These are phyloP conservation scores for Rhagonycha lutea DNA, from an alignment of 2,888 invertebrate species.

Conservation along the genomic window DNA sequence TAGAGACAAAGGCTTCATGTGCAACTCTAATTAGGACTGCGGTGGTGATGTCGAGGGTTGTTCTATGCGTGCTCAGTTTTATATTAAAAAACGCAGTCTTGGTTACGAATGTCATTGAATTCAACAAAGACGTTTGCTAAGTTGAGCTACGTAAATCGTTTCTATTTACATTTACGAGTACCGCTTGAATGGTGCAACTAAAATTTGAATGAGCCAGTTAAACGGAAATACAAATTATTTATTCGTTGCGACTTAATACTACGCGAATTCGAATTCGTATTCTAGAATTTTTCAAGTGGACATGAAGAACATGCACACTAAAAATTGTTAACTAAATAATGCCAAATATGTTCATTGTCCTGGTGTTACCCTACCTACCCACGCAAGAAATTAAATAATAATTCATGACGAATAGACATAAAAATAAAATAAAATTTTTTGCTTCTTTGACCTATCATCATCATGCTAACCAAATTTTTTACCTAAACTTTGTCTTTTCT, in stretches of 20 bases:
- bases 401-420: too few relatives aligned
- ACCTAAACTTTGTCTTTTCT: too few relatives aligned
- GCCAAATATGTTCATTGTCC: background rate
- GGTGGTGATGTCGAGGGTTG: constrained; percentile 26
- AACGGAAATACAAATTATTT: background rate
- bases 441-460: too few relatives aligned
- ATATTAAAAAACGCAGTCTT: constrained; percentile 27
- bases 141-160: constrained; percentile 20
- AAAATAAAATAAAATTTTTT: too few relatives aligned
- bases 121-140: constrained; percentile 19
- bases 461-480: too few relatives aligned
- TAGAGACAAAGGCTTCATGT: constrained; percentile 32
- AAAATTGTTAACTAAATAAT: background rate
- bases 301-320: too few relatives aligned
- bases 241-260: background rate
- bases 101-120: constrained; percentile 22
- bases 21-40: constrained; percentile 32
- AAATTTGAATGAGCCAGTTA: background rate
- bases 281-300: background rate
- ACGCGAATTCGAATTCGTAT: background rate
- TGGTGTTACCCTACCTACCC: background rate
- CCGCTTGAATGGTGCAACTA: background rate
- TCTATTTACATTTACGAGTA: constrained; percentile 23
- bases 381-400: background rate
- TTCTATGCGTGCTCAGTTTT: constrained; percentile 28